Percentiles rank a stretch among this genome's conserved stretches.
Conservation (phyloP, 2,113 vertebrate genomes). For the Nettapus auritus region DNA sequence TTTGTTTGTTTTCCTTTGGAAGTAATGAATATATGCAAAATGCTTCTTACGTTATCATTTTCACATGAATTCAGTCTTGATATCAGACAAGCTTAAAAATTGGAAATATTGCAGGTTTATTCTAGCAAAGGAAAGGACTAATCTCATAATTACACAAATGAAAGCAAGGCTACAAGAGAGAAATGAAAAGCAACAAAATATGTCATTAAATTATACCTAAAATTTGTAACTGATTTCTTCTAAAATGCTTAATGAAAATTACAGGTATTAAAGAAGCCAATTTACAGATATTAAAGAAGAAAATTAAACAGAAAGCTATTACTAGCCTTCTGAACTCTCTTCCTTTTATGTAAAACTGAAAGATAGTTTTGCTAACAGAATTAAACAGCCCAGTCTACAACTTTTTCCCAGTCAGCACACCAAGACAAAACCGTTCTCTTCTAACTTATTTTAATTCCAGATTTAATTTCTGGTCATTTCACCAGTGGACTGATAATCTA, state of each 20-base stretch:
- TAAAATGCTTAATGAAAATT: neutral
- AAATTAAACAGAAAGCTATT: rapidly evolving
- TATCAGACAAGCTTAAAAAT: neutral
- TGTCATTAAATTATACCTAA: neutral
- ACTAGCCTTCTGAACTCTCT: neutral
- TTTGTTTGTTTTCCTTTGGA: neutral
- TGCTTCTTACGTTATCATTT: neutral
- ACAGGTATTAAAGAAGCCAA: neutral
- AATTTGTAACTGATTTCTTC: neutral
- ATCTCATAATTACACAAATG: neutral
- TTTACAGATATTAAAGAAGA: neutral
- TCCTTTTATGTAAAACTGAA: neutral
- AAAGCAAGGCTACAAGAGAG: neutral
- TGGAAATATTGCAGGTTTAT: neutral
- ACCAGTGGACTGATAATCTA: neutral
- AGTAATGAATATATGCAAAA: neutral
- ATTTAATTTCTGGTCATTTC: neutral
- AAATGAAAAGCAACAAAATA: neutral
- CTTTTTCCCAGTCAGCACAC: neutral
- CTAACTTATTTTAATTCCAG: neutral
- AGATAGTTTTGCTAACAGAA: neutral
- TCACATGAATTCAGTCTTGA: neutral
- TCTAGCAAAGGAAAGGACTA: neutral
- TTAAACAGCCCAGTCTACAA: rapidly evolving
- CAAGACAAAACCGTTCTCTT: neutral